Percentiles rank a stretch among this genome's conserved stretches.
Evolutionary conservation across 2,888 invertebrate species (phyloP).

Genomic region (Alitta virens): DNA sequence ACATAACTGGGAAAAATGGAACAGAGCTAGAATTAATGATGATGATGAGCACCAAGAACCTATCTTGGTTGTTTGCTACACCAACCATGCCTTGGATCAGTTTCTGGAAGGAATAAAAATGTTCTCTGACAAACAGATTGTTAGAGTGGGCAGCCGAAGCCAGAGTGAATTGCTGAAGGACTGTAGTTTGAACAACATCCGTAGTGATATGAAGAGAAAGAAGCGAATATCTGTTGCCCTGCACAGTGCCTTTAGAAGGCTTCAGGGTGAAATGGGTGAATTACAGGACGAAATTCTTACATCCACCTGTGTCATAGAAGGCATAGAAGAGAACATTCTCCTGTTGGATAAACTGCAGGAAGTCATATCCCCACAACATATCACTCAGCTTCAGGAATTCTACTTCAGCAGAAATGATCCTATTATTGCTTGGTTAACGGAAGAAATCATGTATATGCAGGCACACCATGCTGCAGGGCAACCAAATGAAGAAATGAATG

Average conservation of each 20-base stretch:
- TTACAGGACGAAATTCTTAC: slow-evolving; percentile 14
- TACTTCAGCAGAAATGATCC: neutral
- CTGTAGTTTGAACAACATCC: neutral
- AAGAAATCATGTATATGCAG: neutral
- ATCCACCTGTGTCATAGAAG: slow-evolving; percentile 17
- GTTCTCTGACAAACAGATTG: slow-evolving; percentile 38
- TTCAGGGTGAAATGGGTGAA: slow-evolving; percentile 13
- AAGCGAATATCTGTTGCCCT: slow-evolving; percentile 11
- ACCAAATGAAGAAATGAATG: neutral
- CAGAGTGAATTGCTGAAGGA: neutral
- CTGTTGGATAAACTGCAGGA: slow-evolving; percentile 34
- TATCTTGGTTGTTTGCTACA: slow-evolving; percentile 54
- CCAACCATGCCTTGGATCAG: slow-evolving; percentile 56
- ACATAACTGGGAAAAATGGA: slow-evolving; percentile 61
- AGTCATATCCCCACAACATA: slow-evolving; percentile 15
- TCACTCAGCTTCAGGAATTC: neutral
- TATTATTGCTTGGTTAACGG: too few species aligned
- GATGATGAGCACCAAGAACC: slow-evolving; percentile 26
- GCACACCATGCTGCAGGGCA: neutral
- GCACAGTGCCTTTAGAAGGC: slow-evolving; percentile 1
- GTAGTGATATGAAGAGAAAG: neutral
- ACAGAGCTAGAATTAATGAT: neutral
- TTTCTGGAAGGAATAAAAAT: slow-evolving; percentile 52
- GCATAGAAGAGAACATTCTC: slow-evolving; percentile 35
- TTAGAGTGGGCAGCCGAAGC: slow-evolving; percentile 44